Base-by-base conservation (phyloP, 1,140 invertebrate species). In the Bacillus rossius region DNA sequence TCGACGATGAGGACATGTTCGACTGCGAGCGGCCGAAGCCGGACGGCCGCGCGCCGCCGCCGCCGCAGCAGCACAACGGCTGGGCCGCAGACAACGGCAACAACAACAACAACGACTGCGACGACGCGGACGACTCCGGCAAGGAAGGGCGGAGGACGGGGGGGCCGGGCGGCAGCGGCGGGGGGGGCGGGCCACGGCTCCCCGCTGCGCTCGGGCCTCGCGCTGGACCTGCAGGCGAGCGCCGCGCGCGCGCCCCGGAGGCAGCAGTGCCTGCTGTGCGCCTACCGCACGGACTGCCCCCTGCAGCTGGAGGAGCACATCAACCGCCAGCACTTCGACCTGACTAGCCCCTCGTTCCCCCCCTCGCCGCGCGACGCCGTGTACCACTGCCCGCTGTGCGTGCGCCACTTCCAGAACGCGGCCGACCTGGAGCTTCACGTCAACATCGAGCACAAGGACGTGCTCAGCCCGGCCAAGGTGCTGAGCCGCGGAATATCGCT, bases 391-490 rank as follows among this genome's bases (percentile, higher is more conserved):
- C 88, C 88, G 1, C 78, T 90, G 26, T 89, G 89, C 70, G 75
- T 85, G 61, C 81, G 81, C 61, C 82, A 83, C 38, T 92, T 90
- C 71, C 77, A 81, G 19, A 84, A 84, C 59, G 82, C 82, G 8
- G 82, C 85, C n/a, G 88, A 90, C 69, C 78, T 93, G 22, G 88
- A 92, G 71, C 69, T 91, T 8, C 91, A 94, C 71, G 89, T 93
- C 0, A 92, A 92, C 71, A 85, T 90, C 20, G 88, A 90, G 67
- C 90, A 93, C 70, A 80, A 81, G 67, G 85, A 88, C 71, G 82
- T 88, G 61, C 74, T 88, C 5, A 87, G 84, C 66, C 81, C 81
- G 17, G 67, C 41, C 49, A 64, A 64, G 60, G 62, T 64, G n/a
- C n/a, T n/a, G n/a, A n/a, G n/a, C n/a, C n/a, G n/a, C n/a, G n/a